Conservation (phyloP, 2,113 vertebrate species). For the Regulus satrapa region DNA sequence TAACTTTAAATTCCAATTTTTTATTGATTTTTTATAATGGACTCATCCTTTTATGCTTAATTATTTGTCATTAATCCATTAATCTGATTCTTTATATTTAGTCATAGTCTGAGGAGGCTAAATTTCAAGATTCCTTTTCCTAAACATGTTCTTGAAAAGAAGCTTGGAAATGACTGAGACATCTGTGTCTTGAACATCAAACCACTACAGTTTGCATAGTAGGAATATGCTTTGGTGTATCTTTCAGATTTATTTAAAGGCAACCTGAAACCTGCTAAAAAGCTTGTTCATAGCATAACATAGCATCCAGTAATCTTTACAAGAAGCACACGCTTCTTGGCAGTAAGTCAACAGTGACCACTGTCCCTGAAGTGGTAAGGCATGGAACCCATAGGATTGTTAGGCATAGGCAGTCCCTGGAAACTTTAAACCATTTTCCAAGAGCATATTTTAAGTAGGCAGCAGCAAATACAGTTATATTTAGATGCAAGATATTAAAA, state of each 20-base stretch:
- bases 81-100: neutral
- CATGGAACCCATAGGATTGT: neutral
- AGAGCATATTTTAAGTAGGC: neutral
- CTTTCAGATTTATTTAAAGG: neutral
- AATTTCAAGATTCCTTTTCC: neutral
- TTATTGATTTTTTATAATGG: neutral
- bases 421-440: neutral
- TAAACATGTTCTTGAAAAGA: neutral
- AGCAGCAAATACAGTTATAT: neutral
- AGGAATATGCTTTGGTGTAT: neutral
- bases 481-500: neutral
- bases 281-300: neutral
- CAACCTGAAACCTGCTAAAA: neutral
- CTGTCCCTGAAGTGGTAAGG: neutral
- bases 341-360: neutral
- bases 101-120: neutral
- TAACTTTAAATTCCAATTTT: neutral
- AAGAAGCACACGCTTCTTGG: neutral
- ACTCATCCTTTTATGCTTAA: neutral
- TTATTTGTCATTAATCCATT: neutral
- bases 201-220: neutral
- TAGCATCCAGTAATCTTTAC: neutral
- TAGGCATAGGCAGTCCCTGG: neutral
- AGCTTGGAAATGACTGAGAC: neutral
- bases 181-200: neutral